Evolutionary conservation across 2,113 vertebrate genomes (phyloP).

Genomic region (Pagrus major): DNA sequence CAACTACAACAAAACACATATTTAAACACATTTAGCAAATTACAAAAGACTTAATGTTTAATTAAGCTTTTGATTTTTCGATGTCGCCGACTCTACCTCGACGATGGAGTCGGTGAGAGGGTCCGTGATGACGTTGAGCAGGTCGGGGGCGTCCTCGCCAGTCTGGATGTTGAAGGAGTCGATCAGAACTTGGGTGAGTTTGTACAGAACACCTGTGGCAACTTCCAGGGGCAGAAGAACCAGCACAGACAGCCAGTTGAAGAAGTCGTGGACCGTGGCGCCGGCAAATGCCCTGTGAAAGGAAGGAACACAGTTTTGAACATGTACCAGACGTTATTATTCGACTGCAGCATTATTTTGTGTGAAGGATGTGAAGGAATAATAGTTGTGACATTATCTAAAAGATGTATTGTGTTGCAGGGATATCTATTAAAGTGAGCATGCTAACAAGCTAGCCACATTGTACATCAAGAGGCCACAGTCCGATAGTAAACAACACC

Average conservation of each 20-base stretch:
- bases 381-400: no score
- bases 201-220: constrained; percentile 88
- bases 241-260: constrained; percentile 97
- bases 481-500: no score
- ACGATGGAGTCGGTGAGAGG: constrained; percentile 94
- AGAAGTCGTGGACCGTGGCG: constrained; percentile 96
- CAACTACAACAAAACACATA: constrained; percentile 82
- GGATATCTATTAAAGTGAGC: no score
- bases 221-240: constrained; percentile 91
- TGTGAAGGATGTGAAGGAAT: no score
- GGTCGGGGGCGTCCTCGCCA: constrained; percentile 91
- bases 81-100: constrained; percentile 84
- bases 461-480: no score
- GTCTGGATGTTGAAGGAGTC: constrained; percentile 88
- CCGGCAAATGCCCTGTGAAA: constrained; percentile 92
- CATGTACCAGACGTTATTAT: neutral
- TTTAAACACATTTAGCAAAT: neutral
- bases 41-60: neutral
- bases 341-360: neutral
- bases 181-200: constrained; percentile 87
- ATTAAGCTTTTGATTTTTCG: no score
- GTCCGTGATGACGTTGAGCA: constrained; percentile 97
- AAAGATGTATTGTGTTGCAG: no score
- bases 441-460: no score
- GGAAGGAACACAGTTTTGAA: neutral